A percentile compares a stretch with the other conserved stretches of the same genome.
These are phyloP conservation scores for Seira musarum DNA, from an alignment of 2,888 invertebrate genomes.

Conservation along the genomic window DNA sequence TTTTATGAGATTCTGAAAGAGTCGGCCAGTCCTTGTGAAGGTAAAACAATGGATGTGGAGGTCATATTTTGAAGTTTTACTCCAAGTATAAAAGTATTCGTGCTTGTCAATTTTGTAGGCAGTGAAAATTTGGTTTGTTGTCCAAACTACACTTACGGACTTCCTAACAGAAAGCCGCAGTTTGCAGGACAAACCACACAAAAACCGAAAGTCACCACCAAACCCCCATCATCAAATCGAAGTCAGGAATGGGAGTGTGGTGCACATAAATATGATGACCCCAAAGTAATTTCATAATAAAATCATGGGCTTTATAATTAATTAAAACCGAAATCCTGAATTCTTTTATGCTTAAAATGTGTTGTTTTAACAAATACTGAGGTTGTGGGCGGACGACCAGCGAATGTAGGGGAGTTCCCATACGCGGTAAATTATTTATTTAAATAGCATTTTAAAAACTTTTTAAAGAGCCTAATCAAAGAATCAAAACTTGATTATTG, in stretches of 20 bases:
- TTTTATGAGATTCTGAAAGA: constrained; percentile 39
- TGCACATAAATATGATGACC: constrained; percentile 15
- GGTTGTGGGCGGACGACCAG: constrained; percentile 50
- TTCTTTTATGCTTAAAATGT: too few species aligned
- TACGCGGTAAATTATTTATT: constrained; percentile 21
- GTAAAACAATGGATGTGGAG: too few species aligned
- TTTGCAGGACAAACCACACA: constrained; percentile 44
- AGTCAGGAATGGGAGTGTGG: constrained; percentile 27
- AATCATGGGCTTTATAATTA: too few species aligned
- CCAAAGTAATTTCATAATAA: constrained; percentile 11
- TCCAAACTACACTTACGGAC: constrained; percentile 35
- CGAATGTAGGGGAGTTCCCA: constrained; percentile 36
- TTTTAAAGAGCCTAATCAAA: too few species aligned
- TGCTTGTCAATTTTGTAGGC: neutral
- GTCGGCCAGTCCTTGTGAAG: constrained; percentile 31
- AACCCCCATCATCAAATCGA: neutral
- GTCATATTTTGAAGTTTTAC: constrained; percentile 20
- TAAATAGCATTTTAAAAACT: too few species aligned
- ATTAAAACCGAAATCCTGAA: too few species aligned
- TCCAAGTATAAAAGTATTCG: too few species aligned
- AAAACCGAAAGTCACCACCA: neutral
- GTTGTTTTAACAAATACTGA: too few species aligned
- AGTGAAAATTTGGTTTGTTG: constrained; percentile 43
- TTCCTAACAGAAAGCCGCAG: constrained; percentile 47
- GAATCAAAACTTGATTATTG: too few species aligned